Base-by-base conservation (phyloP, 2,113 vertebrate genomes). In the Onychostoma macrolepis region DNA sequence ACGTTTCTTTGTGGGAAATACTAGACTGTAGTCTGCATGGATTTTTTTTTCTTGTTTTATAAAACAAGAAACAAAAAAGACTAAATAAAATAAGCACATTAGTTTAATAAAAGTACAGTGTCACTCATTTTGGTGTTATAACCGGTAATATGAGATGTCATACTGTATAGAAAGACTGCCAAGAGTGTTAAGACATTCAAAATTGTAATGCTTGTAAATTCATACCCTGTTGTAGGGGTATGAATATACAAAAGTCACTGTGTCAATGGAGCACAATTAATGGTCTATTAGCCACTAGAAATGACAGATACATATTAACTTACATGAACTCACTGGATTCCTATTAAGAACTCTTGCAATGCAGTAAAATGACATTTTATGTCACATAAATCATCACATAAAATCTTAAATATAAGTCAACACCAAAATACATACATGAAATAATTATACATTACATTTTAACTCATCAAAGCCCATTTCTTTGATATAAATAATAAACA, bases 401-500 rank as follows among this genome's bases (percentile, higher is more conserved):
- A 76, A 76, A 13, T 26, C 41, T 6, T 75, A 45, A 72, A 72
- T 26, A 75, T 13, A 43, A 75, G 74, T 48, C 41, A 85, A 85
- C 83, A 85, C 56, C 17, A 45, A 65, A 78, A 50, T 85, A 24
- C 58, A 85, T 79, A 85, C 75, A 69, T 79, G 11, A 43, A 77
- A 65, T 45, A 36, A 48, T 43, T 19, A 33, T 63, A 85, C 72
- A 85, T 63, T 85, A 77, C 58, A 53, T 48, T 86, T 69, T 38
- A 80, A 86, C 63, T 65, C 58, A 63, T 79, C 84, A 76, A 79
- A 86, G 19, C 41, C 13, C 45, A 80, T 45, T 67, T 72, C 48
- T n/a, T 48, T 79, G 61, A 79, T 86, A 86, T 71, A 79, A 86
- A 80, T 67, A 86, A 79, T 78, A 78, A 69, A 85, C 74, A 69